These are phyloP conservation scores for Anser brachyrhynchus DNA, from an alignment of 2,113 vertebrate species.

Conservation along the genomic window DNA sequence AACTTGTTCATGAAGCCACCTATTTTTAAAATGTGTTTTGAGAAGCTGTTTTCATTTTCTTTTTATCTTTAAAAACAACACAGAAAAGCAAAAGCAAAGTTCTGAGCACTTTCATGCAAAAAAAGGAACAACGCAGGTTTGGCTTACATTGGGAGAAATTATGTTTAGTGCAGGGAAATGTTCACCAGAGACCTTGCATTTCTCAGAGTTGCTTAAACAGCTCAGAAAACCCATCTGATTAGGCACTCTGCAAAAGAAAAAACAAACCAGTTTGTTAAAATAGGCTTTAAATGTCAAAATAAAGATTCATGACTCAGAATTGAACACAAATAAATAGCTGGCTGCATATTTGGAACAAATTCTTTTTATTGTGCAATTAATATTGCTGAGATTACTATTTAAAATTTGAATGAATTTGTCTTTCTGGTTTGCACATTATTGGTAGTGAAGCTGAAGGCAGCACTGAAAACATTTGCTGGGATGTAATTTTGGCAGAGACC, in stretches of 20 bases:
- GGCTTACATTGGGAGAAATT: rapidly evolving
- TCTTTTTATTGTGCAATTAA: background rate
- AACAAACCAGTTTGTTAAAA: background rate
- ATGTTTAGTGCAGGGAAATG: background rate
- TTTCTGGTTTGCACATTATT: background rate
- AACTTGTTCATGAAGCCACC: background rate
- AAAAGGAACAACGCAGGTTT: background rate
- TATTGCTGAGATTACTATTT: background rate
- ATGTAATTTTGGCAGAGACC: background rate
- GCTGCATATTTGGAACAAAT: background rate
- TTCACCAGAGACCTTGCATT: background rate
- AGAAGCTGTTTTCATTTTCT: background rate
- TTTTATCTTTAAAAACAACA: background rate
- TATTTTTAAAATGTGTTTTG: background rate
- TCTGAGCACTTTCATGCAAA: background rate
- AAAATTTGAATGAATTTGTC: background rate
- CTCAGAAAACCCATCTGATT: background rate
- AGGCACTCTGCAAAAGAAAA: background rate
- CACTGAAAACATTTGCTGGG: background rate
- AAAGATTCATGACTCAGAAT: background rate
- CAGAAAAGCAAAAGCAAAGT: background rate
- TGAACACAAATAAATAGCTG: background rate
- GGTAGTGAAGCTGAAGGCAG: background rate
- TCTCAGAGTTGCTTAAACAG: background rate
- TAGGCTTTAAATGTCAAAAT: background rate